Evolutionary conservation across 2,888 invertebrate genomes (phyloP).

Genomic region (Phortica magna): DNA sequence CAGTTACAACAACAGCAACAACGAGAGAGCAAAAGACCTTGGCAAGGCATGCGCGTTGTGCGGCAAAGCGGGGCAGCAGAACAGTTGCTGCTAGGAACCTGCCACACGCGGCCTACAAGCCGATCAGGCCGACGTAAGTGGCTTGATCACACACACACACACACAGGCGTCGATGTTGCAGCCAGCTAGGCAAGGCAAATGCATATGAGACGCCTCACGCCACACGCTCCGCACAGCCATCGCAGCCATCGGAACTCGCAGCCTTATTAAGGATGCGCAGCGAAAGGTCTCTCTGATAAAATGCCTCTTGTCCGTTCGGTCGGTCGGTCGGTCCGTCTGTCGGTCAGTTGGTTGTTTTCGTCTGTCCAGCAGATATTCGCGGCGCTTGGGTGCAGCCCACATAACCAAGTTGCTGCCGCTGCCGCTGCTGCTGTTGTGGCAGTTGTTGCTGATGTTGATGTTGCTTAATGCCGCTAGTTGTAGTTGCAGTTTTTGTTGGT

Average conservation of each 20-base stretch:
- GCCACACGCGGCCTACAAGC: slow-evolving; percentile 72
- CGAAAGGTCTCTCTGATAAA: slow-evolving; percentile 24
- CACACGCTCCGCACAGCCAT: not conserved
- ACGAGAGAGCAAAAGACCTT: slow-evolving; percentile 60
- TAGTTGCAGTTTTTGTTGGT: slow-evolving; percentile 48
- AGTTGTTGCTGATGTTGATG: slow-evolving; percentile 35
- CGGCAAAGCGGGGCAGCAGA: slow-evolving; percentile 36
- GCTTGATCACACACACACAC: slow-evolving; percentile 18
- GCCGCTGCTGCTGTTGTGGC: slow-evolving; percentile 52
- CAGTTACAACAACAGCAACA: slow-evolving; percentile 35
- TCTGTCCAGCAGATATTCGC: not conserved
- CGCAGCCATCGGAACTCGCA: not conserved
- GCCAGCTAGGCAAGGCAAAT: not conserved
- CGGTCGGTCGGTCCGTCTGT: too few relatives aligned
- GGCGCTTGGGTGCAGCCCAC: slow-evolving; percentile 53
- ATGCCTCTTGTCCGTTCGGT: not conserved
- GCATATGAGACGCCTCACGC: not conserved
- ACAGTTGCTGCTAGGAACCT: slow-evolving; percentile 57
- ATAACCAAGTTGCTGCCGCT: slow-evolving; percentile 35
- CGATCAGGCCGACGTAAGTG: slow-evolving; percentile 41
- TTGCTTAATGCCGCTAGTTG: slow-evolving; percentile 56
- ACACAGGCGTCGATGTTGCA: not conserved
- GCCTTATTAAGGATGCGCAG: slow-evolving; percentile 24
- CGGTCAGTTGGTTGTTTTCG: not conserved
- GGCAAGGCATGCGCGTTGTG: slow-evolving; percentile 54